These are phyloP conservation scores for Bombus sylvicola DNA, from an alignment of 1,140 invertebrate genomes.

Conservation along the genomic window DNA sequence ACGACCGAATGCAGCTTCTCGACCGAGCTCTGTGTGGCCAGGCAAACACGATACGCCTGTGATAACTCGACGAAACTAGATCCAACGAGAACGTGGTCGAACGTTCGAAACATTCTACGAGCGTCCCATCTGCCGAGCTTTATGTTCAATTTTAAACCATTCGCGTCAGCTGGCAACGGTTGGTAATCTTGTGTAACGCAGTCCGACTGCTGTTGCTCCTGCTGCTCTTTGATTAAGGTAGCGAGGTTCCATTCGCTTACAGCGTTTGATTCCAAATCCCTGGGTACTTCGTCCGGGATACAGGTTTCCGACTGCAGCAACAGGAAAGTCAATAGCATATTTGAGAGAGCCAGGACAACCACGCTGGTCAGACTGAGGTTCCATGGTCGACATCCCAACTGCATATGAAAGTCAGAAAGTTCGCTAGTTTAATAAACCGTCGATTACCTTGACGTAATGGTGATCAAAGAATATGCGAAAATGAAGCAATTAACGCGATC, in stretches of 20 bases:
- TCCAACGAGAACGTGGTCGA: conserved; percentile 89
- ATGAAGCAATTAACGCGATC: not conserved
- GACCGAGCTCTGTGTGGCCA: conserved; percentile 93
- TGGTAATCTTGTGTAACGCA: conserved; percentile 78
- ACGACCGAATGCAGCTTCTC: conserved; percentile 91
- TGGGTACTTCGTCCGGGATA: conserved; percentile 57
- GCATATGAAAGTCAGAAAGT: not conserved
- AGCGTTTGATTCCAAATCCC: conserved; percentile 70
- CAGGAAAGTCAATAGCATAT: conserved; percentile 87
- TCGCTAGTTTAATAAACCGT: not conserved
- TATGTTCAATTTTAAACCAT: conserved; percentile 85
- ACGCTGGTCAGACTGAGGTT: conserved; percentile 86
- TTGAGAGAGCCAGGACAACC: conserved; percentile 86
- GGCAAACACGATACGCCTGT: conserved; percentile 86
- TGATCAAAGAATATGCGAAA: not conserved
- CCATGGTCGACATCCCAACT: conserved; percentile 87
- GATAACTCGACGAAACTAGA: conserved; percentile 84
- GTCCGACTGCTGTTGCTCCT: conserved; percentile 62
- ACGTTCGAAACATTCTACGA: conserved; percentile 86
- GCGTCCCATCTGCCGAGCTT: conserved; percentile 89
- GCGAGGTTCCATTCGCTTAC: conserved; percentile 73
- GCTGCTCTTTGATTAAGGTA: conserved; percentile 55
- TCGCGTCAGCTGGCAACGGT: conserved; percentile 77
- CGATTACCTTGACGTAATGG: not conserved
- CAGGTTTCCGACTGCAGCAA: conserved; percentile 85